phyloP scores from a whole-genome alignment of 2,797 vertebrate genomes.

The Sorex maritimensis region DNA sequence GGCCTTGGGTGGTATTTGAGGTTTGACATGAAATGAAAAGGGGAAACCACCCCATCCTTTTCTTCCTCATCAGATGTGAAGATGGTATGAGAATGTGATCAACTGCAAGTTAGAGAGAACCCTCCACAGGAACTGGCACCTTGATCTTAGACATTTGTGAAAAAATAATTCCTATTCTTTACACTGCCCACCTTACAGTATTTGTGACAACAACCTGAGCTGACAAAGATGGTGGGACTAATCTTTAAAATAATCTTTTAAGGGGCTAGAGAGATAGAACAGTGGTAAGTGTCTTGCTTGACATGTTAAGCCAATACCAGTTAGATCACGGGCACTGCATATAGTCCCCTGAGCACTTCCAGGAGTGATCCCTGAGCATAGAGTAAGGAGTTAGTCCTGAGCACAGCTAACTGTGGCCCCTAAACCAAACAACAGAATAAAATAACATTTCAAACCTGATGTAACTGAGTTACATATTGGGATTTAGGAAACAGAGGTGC shows the following conservation, averaged over 20 bases:
- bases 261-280: neutral
- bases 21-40: neutral
- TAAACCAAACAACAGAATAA: no score
- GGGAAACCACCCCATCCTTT: neutral
- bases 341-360: no score
- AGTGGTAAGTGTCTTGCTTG: neutral
- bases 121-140: neutral
- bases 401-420: no score
- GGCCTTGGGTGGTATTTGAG: neutral
- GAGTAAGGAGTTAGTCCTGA: no score
- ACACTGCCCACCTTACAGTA: neutral
- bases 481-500: slow-evolving; percentile 1
- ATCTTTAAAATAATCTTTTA: neutral
- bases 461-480: neutral
- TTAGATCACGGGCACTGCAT: no score
- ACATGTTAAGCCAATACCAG: no score
- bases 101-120: neutral
- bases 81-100: neutral
- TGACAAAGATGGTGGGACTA: neutral
- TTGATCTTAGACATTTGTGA: neutral
- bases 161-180: neutral
- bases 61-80: neutral
- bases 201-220: neutral
- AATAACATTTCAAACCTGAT: neutral
- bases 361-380: no score